Conservation (phyloP, 1,140 invertebrate genomes). For the Lasioglossum baleicum region DNA sequence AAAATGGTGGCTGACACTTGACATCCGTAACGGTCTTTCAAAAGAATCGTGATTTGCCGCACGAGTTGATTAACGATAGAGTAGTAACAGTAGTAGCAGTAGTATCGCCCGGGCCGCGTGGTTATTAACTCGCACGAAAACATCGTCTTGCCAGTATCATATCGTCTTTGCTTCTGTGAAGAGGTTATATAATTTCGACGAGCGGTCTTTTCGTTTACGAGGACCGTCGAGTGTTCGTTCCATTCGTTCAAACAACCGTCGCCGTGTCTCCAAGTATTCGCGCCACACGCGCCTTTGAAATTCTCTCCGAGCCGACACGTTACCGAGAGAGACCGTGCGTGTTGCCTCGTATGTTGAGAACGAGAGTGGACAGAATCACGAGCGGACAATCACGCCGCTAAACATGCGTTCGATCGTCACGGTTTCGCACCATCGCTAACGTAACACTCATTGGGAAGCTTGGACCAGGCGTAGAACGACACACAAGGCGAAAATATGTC, state of each 20-base stretch:
- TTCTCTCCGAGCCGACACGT: background rate
- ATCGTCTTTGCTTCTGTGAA: constrained; percentile 40
- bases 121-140: constrained; percentile 60
- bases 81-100: constrained; percentile 34
- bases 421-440: constrained; percentile 40
- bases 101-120: constrained; percentile 30
- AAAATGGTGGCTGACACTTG: constrained; percentile 12
- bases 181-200: constrained; percentile 67
- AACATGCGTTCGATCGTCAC: constrained; percentile 36
- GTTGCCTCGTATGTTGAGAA: constrained; percentile 23
- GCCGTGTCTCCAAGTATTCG: constrained; percentile 1
- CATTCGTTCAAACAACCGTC: constrained; percentile 21
- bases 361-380: constrained; percentile 29
- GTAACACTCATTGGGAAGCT: constrained; percentile 22
- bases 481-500: constrained; percentile 54
- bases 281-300: constrained; percentile 29
- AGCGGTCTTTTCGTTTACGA: constrained; percentile 44
- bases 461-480: constrained; percentile 28
- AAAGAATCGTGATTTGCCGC: constrained; percentile 19
- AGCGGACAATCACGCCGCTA: constrained; percentile 36
- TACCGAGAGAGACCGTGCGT: constrained; percentile 28
- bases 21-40: constrained; percentile 15
- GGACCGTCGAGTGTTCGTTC: constrained; percentile 15
- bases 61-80: constrained; percentile 20
- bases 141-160: constrained; percentile 47